These are phyloP conservation scores for Leuciscus waleckii DNA, from an alignment of 2,797 vertebrate genomes.

Conservation along the genomic window DNA sequence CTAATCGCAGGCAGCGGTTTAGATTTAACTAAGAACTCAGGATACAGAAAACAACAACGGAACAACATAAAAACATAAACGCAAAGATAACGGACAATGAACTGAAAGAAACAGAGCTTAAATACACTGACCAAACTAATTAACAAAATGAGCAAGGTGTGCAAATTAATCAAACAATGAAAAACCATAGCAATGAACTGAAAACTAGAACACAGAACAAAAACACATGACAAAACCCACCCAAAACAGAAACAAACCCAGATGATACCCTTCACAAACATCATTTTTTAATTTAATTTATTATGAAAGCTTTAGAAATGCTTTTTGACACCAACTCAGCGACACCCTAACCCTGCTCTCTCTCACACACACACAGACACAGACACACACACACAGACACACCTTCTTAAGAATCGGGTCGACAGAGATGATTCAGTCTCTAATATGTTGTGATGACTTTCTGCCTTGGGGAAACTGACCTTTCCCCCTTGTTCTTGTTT, in stretches of 20 bases:
- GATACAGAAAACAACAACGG: not conserved
- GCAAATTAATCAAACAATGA: not conserved
- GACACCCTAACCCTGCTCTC: not conserved
- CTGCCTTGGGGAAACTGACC: constrained; percentile 52
- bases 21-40: not conserved
- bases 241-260: not conserved
- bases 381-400: not conserved
- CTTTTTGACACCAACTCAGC: constrained; percentile 13
- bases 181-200: not conserved
- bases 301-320: not conserved
- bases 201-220: not conserved
- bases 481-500: constrained; percentile 48
- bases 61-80: not conserved
- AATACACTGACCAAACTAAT: not conserved
- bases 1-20: not conserved
- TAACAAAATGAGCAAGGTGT: not conserved
- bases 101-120: not conserved
- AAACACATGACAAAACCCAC: not conserved
- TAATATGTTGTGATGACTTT: constrained; percentile 60
- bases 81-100: not conserved
- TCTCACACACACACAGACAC: too few relatives aligned
- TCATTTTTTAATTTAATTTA: not conserved
- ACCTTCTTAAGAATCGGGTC: constrained; percentile 1
- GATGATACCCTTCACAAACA: not conserved
- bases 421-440: constrained; percentile 18